Evolutionary conservation across 2,113 vertebrate genomes (phyloP).

Genomic region (Neofelis nebulosa): DNA sequence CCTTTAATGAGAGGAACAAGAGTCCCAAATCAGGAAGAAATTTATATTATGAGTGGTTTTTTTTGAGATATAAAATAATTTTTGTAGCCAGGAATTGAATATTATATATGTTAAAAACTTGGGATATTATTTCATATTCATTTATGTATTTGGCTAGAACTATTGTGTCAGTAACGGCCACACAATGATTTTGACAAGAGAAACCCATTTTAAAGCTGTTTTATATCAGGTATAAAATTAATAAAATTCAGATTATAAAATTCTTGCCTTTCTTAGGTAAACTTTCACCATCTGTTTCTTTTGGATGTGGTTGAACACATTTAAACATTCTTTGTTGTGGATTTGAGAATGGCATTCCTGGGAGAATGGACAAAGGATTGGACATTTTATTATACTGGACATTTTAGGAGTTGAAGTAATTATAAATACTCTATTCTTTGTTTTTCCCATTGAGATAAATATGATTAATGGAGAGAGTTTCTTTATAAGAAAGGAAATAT

Average conservation of each 20-base stretch:
- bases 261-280: neutral
- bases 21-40: neutral
- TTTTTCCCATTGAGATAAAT: slow-evolving; percentile 43
- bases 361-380: neutral
- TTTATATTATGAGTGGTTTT: neutral
- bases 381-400: neutral
- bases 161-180: neutral
- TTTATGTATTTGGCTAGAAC: neutral
- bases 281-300: neutral
- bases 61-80: neutral
- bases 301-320: neutral
- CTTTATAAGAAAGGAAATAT: slow-evolving; percentile 41
- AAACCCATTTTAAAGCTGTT: neutral
- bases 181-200: neutral
- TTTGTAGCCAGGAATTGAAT: neutral
- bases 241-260: neutral
- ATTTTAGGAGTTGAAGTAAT: neutral
- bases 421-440: neutral
- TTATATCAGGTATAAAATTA: neutral
- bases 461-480: neutral
- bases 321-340: neutral
- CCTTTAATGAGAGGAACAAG: neutral
- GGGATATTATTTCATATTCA: neutral
- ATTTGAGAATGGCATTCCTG: neutral
- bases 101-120: neutral